These are phyloP conservation scores for Neolamprologus cancellatus DNA, from an alignment of 2,113 vertebrate species.

Conservation along the genomic window DNA sequence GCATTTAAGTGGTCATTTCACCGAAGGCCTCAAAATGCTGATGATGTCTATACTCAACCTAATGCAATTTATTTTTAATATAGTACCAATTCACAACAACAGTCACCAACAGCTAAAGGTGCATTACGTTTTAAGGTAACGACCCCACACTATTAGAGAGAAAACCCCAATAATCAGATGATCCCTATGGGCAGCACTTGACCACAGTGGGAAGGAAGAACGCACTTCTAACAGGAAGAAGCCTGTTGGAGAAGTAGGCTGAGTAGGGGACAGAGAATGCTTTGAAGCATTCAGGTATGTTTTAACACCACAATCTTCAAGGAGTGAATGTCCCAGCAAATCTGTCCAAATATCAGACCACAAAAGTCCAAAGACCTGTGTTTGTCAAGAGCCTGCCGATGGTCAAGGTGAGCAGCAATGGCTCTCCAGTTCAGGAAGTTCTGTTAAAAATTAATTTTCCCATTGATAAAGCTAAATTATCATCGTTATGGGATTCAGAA, in stretches of 20 bases:
- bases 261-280: background rate
- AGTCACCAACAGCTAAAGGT: background rate
- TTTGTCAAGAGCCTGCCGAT: background rate
- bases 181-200: background rate
- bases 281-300: background rate
- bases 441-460: background rate
- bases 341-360: background rate
- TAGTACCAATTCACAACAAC: background rate
- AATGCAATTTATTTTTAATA: background rate
- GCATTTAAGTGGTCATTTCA: background rate
- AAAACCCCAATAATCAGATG: background rate
- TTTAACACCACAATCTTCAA: background rate
- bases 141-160: background rate
- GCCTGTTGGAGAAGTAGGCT: background rate
- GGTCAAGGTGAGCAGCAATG: background rate
- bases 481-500: background rate
- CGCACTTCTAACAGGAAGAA: background rate
- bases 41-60: background rate
- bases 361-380: background rate
- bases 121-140: background rate
- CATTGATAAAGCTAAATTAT: background rate
- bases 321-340: background rate
- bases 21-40: background rate
- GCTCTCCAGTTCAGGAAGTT: background rate
- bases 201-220: background rate